Base-by-base conservation (phyloP, 2,797 vertebrate species). In the Tadarida brasiliensis region DNA sequence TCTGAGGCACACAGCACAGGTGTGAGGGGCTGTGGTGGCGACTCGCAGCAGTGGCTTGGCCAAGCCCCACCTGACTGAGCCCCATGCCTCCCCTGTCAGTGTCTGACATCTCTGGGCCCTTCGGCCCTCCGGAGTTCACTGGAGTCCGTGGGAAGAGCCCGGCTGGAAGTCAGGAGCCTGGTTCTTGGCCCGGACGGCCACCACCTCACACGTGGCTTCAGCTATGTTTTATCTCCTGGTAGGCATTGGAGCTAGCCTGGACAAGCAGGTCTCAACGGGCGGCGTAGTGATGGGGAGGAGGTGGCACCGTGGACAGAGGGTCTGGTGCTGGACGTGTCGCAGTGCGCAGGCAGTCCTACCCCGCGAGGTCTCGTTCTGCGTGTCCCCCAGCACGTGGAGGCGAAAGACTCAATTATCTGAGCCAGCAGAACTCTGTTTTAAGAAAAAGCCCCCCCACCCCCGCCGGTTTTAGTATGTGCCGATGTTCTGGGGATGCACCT, bases 21-120 rank as follows among this genome's bases (percentile, higher is more conserved):
- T 1, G 1, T 0, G 44, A 39, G n/a, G 15, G 9, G 15, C 30
- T 26, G 54, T 8, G 20, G 11, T 8, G 2, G 39, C 2, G 4
- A n/a, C 12, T 2, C 28, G 57, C 7, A 3, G n/a, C 11, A 6
- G 26, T 47, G 11, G 33, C 74, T 14, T 24, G 39, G 35, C 61
- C 14, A 7, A 0, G 11, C 15, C 67, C 77, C 61, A 0, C 7
- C 4, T 26, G 0, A 16, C 20, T 9, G 6, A 28, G 54, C 54
- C 63, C 3, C 14, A 5, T 14, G 20, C 70, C 30, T 68, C 16
- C 11, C 17, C 7, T 49, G 47, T 63, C 47, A 16, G 67, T 2
- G 47, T 12, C 30, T 26, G 61, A 12, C 16, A 35, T 28, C 81
- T 28, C 59, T 5, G 35, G 63, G 15, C 24, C 10, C 9, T 19